Percentiles rank a stretch among this genome's conserved stretches.
These are phyloP conservation scores for Myodes glareolus DNA, from an alignment of 2,113 vertebrate species.

Conservation along the genomic window DNA sequence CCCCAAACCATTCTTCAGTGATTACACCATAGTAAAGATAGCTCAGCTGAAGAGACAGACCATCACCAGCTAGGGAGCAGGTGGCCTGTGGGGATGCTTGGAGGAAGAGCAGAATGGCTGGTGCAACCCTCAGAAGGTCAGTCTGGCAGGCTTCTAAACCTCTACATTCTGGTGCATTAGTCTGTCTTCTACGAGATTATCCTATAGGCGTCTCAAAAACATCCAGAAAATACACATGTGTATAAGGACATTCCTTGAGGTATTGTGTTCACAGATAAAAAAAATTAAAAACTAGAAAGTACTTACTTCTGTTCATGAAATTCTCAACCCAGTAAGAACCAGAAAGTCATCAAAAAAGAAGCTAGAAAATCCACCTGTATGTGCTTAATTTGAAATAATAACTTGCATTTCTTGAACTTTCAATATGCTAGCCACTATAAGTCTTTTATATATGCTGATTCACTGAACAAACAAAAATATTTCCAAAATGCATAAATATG, in stretches of 20 bases:
- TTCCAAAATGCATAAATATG: not conserved
- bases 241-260: not conserved
- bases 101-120: not conserved
- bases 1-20: not conserved
- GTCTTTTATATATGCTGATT: slow-evolving; percentile 8
- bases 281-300: not conserved
- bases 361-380: not conserved
- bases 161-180: not conserved
- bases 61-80: not conserved
- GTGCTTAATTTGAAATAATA: not conserved
- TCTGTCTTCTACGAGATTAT: not conserved
- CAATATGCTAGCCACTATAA: not conserved
- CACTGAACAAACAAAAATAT: not conserved
- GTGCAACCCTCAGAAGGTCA: not conserved
- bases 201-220: not conserved
- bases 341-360: not conserved
- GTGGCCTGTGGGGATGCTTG: not conserved
- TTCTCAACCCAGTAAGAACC: not conserved
- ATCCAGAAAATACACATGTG: not conserved
- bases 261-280: not conserved
- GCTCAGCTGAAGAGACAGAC: not conserved
- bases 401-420: slow-evolving; percentile 16
- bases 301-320: not conserved
- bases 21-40: not conserved
- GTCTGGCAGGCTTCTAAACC: not conserved